These are phyloP conservation scores for Avahi laniger DNA, from an alignment of 2,797 vertebrate genomes.

Conservation along the genomic window DNA sequence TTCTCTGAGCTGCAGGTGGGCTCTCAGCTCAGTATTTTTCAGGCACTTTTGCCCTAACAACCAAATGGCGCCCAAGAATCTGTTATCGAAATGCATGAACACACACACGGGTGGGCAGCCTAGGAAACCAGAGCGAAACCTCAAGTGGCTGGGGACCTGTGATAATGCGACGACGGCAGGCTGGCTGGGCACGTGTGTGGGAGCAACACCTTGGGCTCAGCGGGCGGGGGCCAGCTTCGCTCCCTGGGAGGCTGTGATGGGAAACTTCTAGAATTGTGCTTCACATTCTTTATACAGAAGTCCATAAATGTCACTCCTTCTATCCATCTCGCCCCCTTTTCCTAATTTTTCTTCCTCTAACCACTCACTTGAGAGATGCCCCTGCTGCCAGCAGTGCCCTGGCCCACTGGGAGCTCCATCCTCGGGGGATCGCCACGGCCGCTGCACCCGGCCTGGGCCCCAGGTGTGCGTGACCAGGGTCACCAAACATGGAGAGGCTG, in stretches of 20 bases:
- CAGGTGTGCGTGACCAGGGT: background rate
- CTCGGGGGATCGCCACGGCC: background rate
- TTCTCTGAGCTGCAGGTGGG: background rate
- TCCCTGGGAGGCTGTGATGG: background rate
- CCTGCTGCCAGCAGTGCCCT: no score
- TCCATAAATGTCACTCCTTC: background rate
- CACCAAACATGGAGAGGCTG: background rate
- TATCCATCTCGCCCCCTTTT: background rate
- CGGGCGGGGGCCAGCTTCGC: fast-evolving
- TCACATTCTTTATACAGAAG: background rate
- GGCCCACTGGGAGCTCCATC: background rate
- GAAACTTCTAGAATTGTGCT: background rate
- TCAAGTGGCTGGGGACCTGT: background rate
- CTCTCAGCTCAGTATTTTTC: background rate
- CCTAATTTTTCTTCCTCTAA: background rate
- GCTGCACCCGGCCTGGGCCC: background rate
- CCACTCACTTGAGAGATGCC: background rate
- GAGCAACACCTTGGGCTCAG: background rate
- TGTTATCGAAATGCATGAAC: background rate
- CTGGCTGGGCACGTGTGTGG: background rate
- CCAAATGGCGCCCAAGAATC: background rate
- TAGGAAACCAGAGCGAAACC: background rate
- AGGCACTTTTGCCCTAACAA: background rate
- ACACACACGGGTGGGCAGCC: background rate
- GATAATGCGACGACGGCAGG: background rate